Evolutionary conservation across 2,113 vertebrate species (phyloP).

Genomic region (zebrafish (Danio rerio)): DNA sequence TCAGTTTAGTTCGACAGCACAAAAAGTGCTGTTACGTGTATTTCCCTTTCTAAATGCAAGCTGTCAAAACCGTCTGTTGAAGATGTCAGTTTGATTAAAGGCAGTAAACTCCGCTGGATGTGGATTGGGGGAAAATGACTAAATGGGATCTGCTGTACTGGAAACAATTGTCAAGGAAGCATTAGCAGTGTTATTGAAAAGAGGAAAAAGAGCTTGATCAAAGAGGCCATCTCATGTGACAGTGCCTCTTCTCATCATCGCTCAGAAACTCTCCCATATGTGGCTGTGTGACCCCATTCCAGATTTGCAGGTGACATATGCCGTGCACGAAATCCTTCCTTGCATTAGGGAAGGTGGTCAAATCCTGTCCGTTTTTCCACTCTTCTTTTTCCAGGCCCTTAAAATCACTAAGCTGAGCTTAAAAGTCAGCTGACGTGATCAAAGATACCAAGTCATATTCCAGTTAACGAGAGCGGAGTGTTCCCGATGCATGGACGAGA

Average conservation of each 20-base stretch:
- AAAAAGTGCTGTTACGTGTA: neutral
- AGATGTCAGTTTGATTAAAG: constrained; percentile 4
- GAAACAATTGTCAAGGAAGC: constrained; percentile 26
- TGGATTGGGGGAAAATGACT: neutral
- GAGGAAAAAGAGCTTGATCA: constrained; percentile 3
- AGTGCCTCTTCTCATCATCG: constrained; percentile 21
- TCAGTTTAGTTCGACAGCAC: neutral
- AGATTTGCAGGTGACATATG: constrained; percentile 6
- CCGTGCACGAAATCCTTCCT: constrained; percentile 21
- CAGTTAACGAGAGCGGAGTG: constrained; percentile 76
- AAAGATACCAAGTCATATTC: constrained; percentile 74
- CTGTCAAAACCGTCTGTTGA: neutral
- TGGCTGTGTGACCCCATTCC: constrained; percentile 25
- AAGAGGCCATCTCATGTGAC: constrained; percentile 34
- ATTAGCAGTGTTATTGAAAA: constrained; percentile 20
- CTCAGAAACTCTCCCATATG: neutral
- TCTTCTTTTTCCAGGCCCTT: constrained; percentile 62
- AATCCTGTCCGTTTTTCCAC: constrained; percentile 63
- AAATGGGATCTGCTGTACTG: neutral
- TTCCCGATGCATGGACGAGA: constrained; percentile 73
- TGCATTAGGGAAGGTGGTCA: constrained; percentile 26
- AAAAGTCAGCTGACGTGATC: constrained; percentile 80
- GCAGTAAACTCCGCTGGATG: neutral
- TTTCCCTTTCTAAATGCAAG: neutral
- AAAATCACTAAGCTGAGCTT: constrained; percentile 74